Conservation (phyloP, 2,113 vertebrate species). For the Paedocypris sp. region DNA sequence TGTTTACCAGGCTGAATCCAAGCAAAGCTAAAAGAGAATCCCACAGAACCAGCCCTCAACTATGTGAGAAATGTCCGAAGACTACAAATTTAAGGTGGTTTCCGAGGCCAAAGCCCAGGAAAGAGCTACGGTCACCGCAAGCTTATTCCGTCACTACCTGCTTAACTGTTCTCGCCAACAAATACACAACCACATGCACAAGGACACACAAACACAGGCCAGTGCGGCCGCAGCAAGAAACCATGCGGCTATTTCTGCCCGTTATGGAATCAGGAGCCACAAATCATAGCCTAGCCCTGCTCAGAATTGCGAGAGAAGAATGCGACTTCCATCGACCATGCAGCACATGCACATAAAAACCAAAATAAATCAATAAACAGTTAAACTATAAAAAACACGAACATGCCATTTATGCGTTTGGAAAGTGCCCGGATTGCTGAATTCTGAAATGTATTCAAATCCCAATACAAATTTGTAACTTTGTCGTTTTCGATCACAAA, state of each 20-base stretch:
- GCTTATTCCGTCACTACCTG: conserved; percentile 9
- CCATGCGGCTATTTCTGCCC: background rate
- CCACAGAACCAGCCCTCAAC: conserved; percentile 23
- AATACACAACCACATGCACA: background rate
- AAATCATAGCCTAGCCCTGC: background rate
- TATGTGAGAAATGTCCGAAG: conserved; percentile 29
- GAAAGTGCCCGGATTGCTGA: no score
- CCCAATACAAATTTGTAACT: no score
- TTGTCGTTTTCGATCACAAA: no score
- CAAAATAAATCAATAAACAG: no score
- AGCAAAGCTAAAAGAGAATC: background rate
- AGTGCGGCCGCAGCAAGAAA: background rate
- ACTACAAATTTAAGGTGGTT: conserved; percentile 12
- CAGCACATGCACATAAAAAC: no score
- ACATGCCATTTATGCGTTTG: no score
- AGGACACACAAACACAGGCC: conserved; percentile 3
- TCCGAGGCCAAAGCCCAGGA: background rate
- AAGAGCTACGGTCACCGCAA: background rate
- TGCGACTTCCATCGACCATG: background rate
- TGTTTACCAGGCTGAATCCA: conserved; percentile 34
- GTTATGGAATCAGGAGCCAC: background rate
- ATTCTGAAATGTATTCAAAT: no score
- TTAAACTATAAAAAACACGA: no score
- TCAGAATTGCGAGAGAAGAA: background rate
- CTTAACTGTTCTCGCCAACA: background rate